phyloP scores from a whole-genome alignment of 2,888 invertebrate genomes.

The Crocallis elinguaria region DNA sequence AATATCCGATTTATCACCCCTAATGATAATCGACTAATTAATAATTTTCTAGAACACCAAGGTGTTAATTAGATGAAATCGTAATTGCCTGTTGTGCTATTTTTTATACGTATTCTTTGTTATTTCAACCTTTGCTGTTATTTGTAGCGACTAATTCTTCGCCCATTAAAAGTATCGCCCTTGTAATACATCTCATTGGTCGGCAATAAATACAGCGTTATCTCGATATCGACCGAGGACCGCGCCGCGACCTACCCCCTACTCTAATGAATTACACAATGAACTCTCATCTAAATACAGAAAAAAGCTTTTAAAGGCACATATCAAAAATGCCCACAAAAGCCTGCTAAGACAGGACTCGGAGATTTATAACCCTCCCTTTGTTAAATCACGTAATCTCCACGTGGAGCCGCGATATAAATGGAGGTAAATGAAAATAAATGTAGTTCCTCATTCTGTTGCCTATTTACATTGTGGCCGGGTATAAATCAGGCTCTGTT shows the following conservation, averaged over 20 bases:
- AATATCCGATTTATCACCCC: neutral
- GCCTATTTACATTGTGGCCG: slow-evolving; percentile 78
- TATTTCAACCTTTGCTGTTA: slow-evolving; percentile 57
- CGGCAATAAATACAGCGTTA: slow-evolving; percentile 78
- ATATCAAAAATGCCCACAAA: slow-evolving; percentile 85
- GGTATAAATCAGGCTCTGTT: slow-evolving; percentile 77
- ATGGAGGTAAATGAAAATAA: slow-evolving; percentile 84
- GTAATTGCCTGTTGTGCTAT: slow-evolving; percentile 15
- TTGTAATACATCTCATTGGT: slow-evolving; percentile 77
- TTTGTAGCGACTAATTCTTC: slow-evolving; percentile 75
- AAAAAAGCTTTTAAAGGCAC: slow-evolving; percentile 86
- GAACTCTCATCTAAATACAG: slow-evolving; percentile 85
- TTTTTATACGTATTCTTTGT: slow-evolving; percentile 28
- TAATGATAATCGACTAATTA: slow-evolving; percentile 1
- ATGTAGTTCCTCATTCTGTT: slow-evolving; percentile 84
- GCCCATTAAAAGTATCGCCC: slow-evolving; percentile 73
- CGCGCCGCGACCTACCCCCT: slow-evolving; percentile 76
- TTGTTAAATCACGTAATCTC: slow-evolving; percentile 85
- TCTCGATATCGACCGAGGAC: slow-evolving; percentile 80
- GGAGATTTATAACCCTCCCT: slow-evolving; percentile 81
- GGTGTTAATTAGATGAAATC: no score
- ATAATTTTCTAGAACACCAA: neutral
- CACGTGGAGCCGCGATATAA: slow-evolving; percentile 82
- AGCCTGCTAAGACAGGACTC: slow-evolving; percentile 84
- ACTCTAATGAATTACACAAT: slow-evolving; percentile 85